phyloP scores from a whole-genome alignment of 2,888 invertebrate species.

The Scelioninae gen. 1 region DNA sequence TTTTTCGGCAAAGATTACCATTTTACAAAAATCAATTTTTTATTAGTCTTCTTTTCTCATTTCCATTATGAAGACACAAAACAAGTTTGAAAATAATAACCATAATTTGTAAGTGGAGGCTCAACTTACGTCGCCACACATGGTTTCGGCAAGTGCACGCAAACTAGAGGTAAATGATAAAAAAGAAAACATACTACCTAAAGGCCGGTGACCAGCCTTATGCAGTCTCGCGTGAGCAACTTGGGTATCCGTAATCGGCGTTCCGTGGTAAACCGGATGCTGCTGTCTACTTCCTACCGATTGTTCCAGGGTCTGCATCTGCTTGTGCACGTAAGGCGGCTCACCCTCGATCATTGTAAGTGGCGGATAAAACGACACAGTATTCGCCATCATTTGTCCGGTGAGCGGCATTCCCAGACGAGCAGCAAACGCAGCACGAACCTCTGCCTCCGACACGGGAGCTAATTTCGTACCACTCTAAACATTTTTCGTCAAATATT shows the following conservation, averaged over 20 bases:
- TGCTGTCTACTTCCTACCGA: constrained; percentile 76
- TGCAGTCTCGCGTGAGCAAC: constrained; percentile 88
- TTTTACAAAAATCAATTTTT: too few species aligned
- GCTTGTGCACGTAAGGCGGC: constrained; percentile 85
- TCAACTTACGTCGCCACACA: too few species aligned
- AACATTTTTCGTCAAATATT: constrained; percentile 41
- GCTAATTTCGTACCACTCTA: constrained; percentile 86
- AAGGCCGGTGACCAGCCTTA: constrained; percentile 88
- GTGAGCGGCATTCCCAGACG: constrained; percentile 88
- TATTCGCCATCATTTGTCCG: constrained; percentile 88
- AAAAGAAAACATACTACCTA: constrained; percentile 84
- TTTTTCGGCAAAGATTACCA: too few species aligned
- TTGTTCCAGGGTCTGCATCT: constrained; percentile 86
- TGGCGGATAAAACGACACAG: constrained; percentile 89
- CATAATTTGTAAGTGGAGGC: too few species aligned
- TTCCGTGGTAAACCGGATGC: constrained; percentile 83
- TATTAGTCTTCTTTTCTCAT: too few species aligned
- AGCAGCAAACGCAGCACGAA: constrained; percentile 89
- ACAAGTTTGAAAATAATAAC: too few species aligned
- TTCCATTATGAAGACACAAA: too few species aligned
- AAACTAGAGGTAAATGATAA: constrained; percentile 61
- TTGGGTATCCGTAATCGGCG: constrained; percentile 88
- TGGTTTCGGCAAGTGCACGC: constrained; percentile 64
- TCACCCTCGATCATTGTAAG: constrained; percentile 86
- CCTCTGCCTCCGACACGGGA: constrained; percentile 91